phyloP scores from a whole-genome alignment of 1,140 invertebrate species.

The Dermatophagoides farinae region DNA sequence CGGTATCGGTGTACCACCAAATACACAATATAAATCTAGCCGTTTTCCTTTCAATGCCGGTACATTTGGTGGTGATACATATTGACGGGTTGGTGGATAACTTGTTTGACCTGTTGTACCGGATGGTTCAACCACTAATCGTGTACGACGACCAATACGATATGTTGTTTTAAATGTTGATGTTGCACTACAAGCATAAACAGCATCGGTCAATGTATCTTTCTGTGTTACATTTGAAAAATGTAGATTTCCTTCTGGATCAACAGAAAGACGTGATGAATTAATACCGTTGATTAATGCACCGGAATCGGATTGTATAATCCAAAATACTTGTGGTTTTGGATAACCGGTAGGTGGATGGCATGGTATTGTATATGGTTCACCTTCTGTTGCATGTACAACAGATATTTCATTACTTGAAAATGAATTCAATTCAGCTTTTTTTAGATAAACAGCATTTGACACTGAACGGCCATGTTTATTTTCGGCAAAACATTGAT shows the following conservation, averaged over 20 bases:
- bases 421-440: constrained; percentile 77
- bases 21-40: constrained; percentile 32
- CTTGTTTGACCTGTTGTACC: constrained; percentile 46
- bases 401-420: constrained; percentile 39
- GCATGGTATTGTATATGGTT: constrained; percentile 63
- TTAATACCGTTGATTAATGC: constrained; percentile 63
- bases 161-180: constrained; percentile 46
- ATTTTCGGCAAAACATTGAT: constrained; percentile 91
- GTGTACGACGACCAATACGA: constrained; percentile 58
- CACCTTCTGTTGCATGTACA: constrained; percentile 48
- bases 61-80: constrained; percentile 61
- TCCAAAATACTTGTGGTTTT: constrained; percentile 78
- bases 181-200: constrained; percentile 70
- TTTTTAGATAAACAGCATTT: constrained; percentile 81
- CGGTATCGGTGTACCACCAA: constrained; percentile 28
- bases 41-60: constrained; percentile 57
- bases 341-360: constrained; percentile 81
- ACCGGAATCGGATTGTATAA: constrained; percentile 47
- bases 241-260: constrained; percentile 79
- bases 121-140: constrained; percentile 51
- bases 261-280: constrained; percentile 63
- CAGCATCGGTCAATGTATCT: constrained; percentile 51
- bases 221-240: constrained; percentile 72
- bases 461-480: constrained; percentile 78
- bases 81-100: constrained; percentile 50